Base-by-base conservation (phyloP, 1,140 invertebrate species). In the Drepana arcuata region DNA sequence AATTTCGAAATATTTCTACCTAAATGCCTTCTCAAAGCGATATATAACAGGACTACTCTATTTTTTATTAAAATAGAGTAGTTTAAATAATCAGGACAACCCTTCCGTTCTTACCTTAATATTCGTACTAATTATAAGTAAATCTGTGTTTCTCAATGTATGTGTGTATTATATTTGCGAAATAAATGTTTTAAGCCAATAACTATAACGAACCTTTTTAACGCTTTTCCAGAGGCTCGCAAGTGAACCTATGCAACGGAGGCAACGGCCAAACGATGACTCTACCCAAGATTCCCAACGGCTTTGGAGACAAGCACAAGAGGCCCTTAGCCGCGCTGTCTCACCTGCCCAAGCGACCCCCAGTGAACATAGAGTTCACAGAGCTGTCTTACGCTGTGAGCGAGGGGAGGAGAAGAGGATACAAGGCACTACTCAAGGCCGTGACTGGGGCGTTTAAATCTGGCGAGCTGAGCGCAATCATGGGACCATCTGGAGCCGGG, bases 401-500 rank as follows among this genome's bases (percentile, higher is more conserved):
- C 32, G 92, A 94, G 54, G 92, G 93, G 12, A 87, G 91, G 48
- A 88, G 89, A 64, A 88, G 90, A 74, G 92, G 92, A 1, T 89
- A 89, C 53, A 95, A 94, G 78, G 90, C 90, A 23, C 91, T 96
- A 52, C 75, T 96, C 14, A 93, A 95, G 83, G 88, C 90, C 48
- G 89, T 95, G n/a, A 93, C 90, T 68, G 95, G 94, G 16, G 89
- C 90, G 58, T 92, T 95, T 79, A 84, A 86, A 43, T 89, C 90
- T 41, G 87, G 93, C 47, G 86, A 93, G 84, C 74, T 97, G 27
- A 95, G 94, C 0, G 95, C 94, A 11, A 97, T 97, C 29, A 96
- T 97, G 93, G 95, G 95, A 23, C 95, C 95, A 21, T 96, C 94
- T 1, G 95, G 95, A 1, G 94, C 95, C 1, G 96, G 95, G 0